Percentiles rank a stretch among this genome's conserved stretches.
phyloP scores from a whole-genome alignment of 2,797 vertebrate species.

The Rallus crepitans region DNA sequence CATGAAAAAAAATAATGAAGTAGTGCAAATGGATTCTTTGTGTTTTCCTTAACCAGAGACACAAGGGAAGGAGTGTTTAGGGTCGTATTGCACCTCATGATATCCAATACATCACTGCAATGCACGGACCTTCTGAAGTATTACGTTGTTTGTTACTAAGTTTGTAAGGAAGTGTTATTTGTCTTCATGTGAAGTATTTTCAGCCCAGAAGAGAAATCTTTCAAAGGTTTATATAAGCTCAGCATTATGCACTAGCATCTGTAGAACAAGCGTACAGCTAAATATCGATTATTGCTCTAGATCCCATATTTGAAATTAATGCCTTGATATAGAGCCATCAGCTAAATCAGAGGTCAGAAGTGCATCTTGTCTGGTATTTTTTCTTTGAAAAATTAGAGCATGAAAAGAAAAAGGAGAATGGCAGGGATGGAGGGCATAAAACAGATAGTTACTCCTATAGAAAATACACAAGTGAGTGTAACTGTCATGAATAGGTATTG shows the following conservation, averaged over 20 bases:
- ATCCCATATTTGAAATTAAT: not conserved
- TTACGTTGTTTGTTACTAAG: not conserved
- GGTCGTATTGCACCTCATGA: not conserved
- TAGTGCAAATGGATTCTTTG: not conserved
- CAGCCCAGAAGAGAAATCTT: not conserved
- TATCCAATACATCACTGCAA: not conserved
- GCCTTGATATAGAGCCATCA: not conserved
- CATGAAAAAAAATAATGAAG: not conserved
- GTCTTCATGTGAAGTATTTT: not conserved
- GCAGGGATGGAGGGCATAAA: not conserved
- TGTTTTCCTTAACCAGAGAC: not conserved
- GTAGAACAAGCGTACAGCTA: rapidly evolving
- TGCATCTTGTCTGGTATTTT: not conserved
- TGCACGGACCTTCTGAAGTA: not conserved
- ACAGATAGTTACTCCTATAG: not conserved
- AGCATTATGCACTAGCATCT: not conserved
- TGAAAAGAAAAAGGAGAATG: not conserved
- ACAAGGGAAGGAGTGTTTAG: not conserved
- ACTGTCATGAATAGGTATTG: not conserved
- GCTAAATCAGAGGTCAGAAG: not conserved
- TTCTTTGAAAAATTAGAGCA: not conserved
- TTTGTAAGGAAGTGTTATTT: not conserved
- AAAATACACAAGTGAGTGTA: not conserved
- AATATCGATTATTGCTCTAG: not conserved
- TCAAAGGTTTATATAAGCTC: not conserved